phyloP scores from a whole-genome alignment of 2,888 invertebrate genomes.

The Spodoptera littoralis region DNA sequence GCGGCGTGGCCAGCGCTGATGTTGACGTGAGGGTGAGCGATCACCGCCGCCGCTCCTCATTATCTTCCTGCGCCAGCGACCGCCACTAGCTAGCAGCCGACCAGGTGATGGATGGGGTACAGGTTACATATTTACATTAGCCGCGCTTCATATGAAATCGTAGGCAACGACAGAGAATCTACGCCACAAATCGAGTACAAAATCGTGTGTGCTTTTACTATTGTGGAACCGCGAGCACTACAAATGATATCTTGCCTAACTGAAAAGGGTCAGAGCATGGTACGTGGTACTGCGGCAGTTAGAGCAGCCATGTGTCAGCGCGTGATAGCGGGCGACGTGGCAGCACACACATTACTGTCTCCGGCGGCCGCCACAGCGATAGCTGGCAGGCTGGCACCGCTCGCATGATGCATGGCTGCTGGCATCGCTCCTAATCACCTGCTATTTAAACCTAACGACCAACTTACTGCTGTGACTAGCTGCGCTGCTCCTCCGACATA shows the following conservation, averaged over 20 bases:
- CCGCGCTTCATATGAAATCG: too few species aligned
- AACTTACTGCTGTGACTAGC: neutral
- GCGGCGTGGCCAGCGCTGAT: conserved; percentile 18
- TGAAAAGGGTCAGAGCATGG: too few species aligned
- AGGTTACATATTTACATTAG: neutral
- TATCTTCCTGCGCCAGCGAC: conserved; percentile 4
- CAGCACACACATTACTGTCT: conserved; percentile 47
- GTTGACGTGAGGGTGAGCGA: conserved; percentile 29
- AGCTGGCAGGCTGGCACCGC: conserved; percentile 42
- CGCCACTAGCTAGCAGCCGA: neutral
- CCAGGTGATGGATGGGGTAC: conserved; percentile 15
- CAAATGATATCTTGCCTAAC: too few species aligned
- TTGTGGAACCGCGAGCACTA: too few species aligned
- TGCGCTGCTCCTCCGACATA: too few species aligned
- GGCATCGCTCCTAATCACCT: conserved; percentile 51
- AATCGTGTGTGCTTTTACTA: too few species aligned
- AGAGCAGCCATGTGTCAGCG: conserved; percentile 19
- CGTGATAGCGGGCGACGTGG: conserved; percentile 39
- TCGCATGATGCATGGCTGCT: conserved; percentile 43
- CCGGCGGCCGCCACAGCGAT: conserved; percentile 35
- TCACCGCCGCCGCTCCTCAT: neutral
- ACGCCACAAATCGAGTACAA: too few species aligned
- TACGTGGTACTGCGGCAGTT: conserved; percentile 4
- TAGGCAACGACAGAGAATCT: too few species aligned
- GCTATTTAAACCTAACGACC: conserved; percentile 5